Base-by-base conservation (phyloP, 2,113 vertebrate genomes). In the Malurus elegans region DNA sequence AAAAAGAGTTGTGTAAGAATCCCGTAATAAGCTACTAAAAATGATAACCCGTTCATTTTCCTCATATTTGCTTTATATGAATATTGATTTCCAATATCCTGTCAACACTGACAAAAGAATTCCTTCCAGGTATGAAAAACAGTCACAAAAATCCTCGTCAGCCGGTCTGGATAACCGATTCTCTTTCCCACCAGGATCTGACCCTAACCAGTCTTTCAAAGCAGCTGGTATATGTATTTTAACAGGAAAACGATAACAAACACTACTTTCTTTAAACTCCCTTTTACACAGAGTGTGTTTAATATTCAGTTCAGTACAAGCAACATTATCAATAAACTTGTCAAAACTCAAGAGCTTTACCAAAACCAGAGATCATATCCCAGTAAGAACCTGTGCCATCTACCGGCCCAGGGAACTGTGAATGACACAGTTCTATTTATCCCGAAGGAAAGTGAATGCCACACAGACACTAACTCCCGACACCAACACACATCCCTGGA, bases 371-470 rank as follows among this genome's bases (percentile, higher is more conserved):
- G 7, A 31, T 15, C 34, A 71, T 18, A 64, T 3, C 20, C 32
- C 54, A 89, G 23, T 19, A 42, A 56, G 3, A 74, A n/a, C 4
- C 6, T 0, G 1, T 6, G 4, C 23, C 60, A 71, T 2, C 4
- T 4, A 54, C 18, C 11, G 6, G 10, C 28, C 1, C 0, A 44
- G 4, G 21, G 21, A 72, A 31, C 44, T 0, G 5, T 17, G 8
- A 38, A 38, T 38, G 38, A 38, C 38, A 38, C 38, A 38, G 38
- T 3, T 38, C 29, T 17, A 1, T n/a, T 74, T 42, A 67, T 23
- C n/a, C 26, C 4, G 1, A 71, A 51, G 9, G 50, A 71, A 85
- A 26, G 19, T 0, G 0, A 84, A n/a, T 4, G 7, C 16, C 23
- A 34, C 47, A 32, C 17, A 13, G 19, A 4, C 34, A 16, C 9